Conservation (phyloP, 2,797 vertebrate genomes). For the Cuniculus paca region DNA sequence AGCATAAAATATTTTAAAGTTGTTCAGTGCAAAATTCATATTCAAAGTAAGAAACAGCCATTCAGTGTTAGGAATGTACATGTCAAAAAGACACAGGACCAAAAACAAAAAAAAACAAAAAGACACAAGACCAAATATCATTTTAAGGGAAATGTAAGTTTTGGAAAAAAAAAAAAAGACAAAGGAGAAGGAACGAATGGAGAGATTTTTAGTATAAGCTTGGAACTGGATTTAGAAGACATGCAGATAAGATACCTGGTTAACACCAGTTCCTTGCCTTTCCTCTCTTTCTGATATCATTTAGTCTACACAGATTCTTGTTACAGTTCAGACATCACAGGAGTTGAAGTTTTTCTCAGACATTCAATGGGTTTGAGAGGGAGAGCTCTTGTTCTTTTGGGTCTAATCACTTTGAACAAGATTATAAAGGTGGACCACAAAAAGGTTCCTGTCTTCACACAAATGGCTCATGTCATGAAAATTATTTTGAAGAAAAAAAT, state of each 20-base stretch:
- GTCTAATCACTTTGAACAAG: slow-evolving; percentile 23
- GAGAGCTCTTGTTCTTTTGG: neutral
- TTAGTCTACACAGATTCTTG: neutral
- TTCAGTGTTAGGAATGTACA: neutral
- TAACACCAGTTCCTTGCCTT: neutral
- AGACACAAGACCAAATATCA: neutral
- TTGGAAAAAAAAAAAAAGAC: neutral
- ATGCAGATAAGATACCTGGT: neutral
- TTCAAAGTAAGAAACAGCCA: neutral
- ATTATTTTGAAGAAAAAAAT: slow-evolving; percentile 60
- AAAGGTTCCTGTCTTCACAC: slow-evolving; percentile 4
- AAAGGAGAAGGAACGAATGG: neutral
- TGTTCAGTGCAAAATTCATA: slow-evolving; percentile 3
- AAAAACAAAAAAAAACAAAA: slow-evolving; percentile 63
- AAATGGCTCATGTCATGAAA: slow-evolving; percentile 15
- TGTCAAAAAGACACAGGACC: slow-evolving; percentile 28
- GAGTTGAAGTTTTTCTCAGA: neutral
- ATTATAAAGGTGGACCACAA: neutral
- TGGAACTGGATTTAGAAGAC: slow-evolving; percentile 4
- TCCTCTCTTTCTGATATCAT: neutral
- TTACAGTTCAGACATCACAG: neutral
- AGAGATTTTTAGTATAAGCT: neutral
- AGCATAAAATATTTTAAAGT: neutral
- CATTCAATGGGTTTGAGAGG: neutral
- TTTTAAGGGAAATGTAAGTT: neutral